A percentile compares a stretch with the other conserved stretches of the same genome.
Evolutionary conservation across 2,888 invertebrate genomes (phyloP).

Genomic region (Gryllus longicercus): DNA sequence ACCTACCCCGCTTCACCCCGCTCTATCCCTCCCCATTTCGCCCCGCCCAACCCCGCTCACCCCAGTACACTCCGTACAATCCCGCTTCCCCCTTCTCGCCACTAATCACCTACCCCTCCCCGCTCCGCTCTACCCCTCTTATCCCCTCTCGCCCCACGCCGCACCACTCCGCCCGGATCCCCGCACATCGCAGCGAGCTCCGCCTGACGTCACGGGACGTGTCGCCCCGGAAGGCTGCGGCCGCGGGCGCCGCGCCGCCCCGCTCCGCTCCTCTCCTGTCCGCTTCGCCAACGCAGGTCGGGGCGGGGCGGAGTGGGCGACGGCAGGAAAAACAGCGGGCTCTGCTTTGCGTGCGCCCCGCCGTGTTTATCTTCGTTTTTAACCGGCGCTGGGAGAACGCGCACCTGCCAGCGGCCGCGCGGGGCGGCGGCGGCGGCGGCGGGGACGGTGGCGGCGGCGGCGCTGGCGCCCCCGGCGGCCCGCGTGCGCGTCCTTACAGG

Average conservation of each 20-base stretch:
- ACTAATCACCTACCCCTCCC: no score
- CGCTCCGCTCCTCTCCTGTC: no score
- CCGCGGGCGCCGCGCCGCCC: conserved; percentile 26
- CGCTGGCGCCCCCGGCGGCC: neutral
- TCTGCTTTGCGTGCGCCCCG: conserved; percentile 32
- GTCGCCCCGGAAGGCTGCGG: conserved; percentile 25
- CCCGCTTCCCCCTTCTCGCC: no score
- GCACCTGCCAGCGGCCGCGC: conserved; percentile 2
- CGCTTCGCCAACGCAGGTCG: neutral
- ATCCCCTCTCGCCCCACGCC: no score
- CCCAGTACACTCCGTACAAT: no score
- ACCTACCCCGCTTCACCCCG: no score
- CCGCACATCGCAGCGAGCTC: no score
- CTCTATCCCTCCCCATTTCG: no score
- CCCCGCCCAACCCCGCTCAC: no score
- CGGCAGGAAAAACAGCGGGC: conserved; percentile 32
- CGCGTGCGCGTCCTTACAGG: conserved; percentile 18
- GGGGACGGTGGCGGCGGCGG: conserved; percentile 11
- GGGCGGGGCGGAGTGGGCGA: conserved; percentile 17
- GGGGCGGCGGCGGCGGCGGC: conserved; percentile 25
- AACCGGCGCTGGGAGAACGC: conserved; percentile 19
- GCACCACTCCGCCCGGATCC: no score
- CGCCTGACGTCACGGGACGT: no score
- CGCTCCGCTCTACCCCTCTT: no score
- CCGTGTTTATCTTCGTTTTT: conserved; percentile 35